Base-by-base conservation (phyloP, 2,113 vertebrate species). In the Tautogolabrus adspersus region DNA sequence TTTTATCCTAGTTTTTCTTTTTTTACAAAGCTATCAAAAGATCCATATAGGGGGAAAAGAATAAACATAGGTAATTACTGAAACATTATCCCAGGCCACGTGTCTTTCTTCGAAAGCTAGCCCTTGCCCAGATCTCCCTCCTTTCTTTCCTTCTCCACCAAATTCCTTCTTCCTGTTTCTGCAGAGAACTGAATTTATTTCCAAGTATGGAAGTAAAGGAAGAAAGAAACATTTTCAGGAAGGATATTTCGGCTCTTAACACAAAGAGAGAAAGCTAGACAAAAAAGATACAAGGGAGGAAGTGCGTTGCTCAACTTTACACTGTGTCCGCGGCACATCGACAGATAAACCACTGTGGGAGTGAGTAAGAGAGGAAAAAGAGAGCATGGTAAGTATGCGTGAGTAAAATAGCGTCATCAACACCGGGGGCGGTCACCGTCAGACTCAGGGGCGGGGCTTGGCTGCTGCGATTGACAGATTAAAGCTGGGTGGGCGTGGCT, bases 391-490 rank as follows among this genome's bases (percentile, higher is more conserved):
- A 22, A 87, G 84, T 83, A 84, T 90, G 83, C 76, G 23, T 86
- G 89, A 88, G 85, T 87, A 82, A 85, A 76, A 54, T 58, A 23
- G 73, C 77, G 74, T 91, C 87, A 91, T 85, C 81, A 11, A 54
- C 76, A 51, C 42, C 8, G 44, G 58, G 57, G 83, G 86, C 46
- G 62, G 79, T 13, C 12, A 59, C 61, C 52, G 77, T 62, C 42
- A 52, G 77, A 47, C 52, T 73, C 5, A 60, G 84, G 77, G 89
- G 87, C 16, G 55, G 81, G 69, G 23, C 59, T 90, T 90, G 85
- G 88, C 82, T 3, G n/a, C 85, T 79, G 82, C 60, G 78, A 87
- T 61, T 89, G 85, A 92, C 91, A 91, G 90, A 87, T 91, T 86
- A 90, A 22, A 78, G 84, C 0, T 9, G 26, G 1, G 44, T 73